These are phyloP conservation scores for Arctopsyche grandis DNA, from an alignment of 1,140 invertebrate genomes.

Conservation along the genomic window DNA sequence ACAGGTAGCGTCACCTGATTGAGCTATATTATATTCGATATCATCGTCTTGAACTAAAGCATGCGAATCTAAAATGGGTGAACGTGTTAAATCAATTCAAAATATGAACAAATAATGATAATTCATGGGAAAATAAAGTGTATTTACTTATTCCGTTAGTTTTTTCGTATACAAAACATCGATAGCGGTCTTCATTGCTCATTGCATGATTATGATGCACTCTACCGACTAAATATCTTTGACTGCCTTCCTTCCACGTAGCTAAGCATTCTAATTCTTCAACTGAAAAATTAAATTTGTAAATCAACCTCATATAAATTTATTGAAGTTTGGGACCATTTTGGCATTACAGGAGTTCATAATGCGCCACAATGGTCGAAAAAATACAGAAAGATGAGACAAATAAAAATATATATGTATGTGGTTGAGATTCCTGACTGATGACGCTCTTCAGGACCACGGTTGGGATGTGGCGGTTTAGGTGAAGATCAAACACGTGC, in stretches of 20 bases:
- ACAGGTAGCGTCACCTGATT: conserved; percentile 85
- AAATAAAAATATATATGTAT: background rate
- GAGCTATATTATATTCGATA: conserved; percentile 77
- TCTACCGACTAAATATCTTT: conserved; percentile 81
- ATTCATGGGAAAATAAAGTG: background rate
- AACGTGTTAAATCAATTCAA: background rate
- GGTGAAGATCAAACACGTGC: too few species aligned
- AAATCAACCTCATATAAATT: conserved; percentile 31
- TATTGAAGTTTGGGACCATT: background rate
- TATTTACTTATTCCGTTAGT: conserved; percentile 67
- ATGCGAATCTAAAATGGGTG: conserved; percentile 56
- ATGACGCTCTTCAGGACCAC: too few species aligned
- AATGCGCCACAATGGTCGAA: too few species aligned
- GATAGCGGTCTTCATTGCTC: conserved; percentile 89
- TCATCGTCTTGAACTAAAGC: conserved; percentile 62
- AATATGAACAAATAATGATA: background rate
- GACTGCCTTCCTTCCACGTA: conserved; percentile 86
- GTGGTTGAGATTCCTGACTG: too few species aligned
- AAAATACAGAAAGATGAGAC: background rate
- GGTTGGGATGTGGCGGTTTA: too few species aligned
- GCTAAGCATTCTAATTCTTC: conserved; percentile 85
- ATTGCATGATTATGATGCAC: conserved; percentile 84
- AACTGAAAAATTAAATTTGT: conserved; percentile 70
- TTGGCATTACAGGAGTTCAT: too few species aligned
- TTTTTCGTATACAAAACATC: conserved; percentile 93